Conservation (phyloP, 37 sponge, comb jelly and placozoan species). For the Spongilla lacustris region DNA sequence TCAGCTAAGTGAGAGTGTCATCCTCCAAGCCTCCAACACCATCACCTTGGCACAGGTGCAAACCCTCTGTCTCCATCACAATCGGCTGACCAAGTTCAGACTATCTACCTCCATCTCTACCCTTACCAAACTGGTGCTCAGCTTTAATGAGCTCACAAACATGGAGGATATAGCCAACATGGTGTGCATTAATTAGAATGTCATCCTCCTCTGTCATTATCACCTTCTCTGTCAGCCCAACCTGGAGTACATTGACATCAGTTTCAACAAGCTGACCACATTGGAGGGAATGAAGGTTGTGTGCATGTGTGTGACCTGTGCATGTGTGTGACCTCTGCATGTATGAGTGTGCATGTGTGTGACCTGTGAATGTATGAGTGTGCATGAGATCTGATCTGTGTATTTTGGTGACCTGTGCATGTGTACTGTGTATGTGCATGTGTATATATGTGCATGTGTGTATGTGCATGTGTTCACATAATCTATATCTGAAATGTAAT, state of each 20-base stretch:
- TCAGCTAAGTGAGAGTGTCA: too few relatives aligned
- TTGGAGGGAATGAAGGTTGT: conserved; percentile 83
- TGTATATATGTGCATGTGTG: neutral
- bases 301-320: conserved; percentile 7
- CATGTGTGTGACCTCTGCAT: neutral
- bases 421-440: neutral
- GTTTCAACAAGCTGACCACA: conserved; percentile 73
- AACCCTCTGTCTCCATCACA: conserved; percentile 50
- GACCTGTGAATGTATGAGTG: too few relatives aligned
- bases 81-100: conserved; percentile 69
- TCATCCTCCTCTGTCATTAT: too few relatives aligned
- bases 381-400: too few relatives aligned
- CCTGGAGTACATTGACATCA: conserved; percentile 71
- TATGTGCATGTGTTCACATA: neutral
- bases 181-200: conserved; percentile 32
- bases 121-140: conserved; percentile 55
- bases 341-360: conserved; percentile 17
- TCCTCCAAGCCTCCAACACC: too few relatives aligned
- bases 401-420: too few relatives aligned
- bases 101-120: conserved; percentile 33
- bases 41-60: neutral
- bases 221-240: conserved; percentile 34
- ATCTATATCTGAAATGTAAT: neutral
- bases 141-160: conserved; percentile 59
- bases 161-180: conserved; percentile 66